These are phyloP conservation scores for Aspidapion aeneum DNA, from an alignment of 2,888 invertebrate genomes.

Conservation along the genomic window DNA sequence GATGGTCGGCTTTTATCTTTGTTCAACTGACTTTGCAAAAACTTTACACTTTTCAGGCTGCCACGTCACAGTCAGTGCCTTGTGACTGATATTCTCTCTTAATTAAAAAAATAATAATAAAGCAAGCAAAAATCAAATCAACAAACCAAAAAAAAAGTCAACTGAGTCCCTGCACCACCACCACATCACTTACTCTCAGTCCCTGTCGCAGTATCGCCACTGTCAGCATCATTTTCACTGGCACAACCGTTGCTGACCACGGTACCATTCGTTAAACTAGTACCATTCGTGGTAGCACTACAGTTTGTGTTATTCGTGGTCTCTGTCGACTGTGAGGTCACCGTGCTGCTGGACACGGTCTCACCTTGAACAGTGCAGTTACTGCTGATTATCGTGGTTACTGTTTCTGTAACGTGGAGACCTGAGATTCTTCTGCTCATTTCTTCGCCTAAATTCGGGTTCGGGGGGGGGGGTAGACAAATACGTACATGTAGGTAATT, in stretches of 20 bases:
- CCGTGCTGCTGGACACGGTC: conserved; percentile 18
- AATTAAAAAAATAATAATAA: conserved; percentile 44
- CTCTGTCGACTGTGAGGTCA: conserved; percentile 26
- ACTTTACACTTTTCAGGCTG: no score
- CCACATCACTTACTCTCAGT: not conserved
- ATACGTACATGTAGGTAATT: no score
- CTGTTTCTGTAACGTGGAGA: conserved; percentile 58
- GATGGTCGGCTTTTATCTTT: no score
- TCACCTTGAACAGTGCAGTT: conserved; percentile 35
- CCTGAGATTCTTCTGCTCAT: conserved; percentile 42
- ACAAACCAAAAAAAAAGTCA: not conserved
- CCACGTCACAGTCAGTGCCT: no score
- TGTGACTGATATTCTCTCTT: conserved; percentile 43
- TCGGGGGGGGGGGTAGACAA: no score
- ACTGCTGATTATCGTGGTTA: conserved; percentile 55
- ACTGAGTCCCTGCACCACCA: not conserved
- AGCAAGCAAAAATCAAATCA: conserved; percentile 33
- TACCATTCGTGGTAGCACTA: not conserved
- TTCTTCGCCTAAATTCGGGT: conserved; percentile 41
- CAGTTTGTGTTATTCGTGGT: not conserved
- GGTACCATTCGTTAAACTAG: no score
- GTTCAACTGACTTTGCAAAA: no score
- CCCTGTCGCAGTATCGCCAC: no score
- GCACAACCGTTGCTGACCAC: no score
- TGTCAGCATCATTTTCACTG: no score